phyloP scores from a whole-genome alignment of 30 jellyfish, hydroid and myxozoan species.

The Phacellophora camtschatica region DNA sequence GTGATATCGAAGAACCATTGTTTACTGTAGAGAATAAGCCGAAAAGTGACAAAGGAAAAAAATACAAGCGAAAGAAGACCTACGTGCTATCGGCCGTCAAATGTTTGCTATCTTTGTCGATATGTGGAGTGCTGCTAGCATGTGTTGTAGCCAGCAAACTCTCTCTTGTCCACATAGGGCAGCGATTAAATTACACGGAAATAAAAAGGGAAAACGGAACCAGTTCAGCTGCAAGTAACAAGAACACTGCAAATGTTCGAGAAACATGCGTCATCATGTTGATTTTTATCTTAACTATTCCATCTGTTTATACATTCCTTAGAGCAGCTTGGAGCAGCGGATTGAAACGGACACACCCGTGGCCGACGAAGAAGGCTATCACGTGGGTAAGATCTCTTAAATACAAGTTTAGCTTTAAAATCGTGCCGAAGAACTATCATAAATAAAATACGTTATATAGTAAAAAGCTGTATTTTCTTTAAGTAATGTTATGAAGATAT shows the following conservation, averaged over 20 bases:
- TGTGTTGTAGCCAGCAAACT: slow-evolving; percentile 84
- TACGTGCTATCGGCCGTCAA: slow-evolving; percentile 53
- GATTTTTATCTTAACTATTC: slow-evolving; percentile 59
- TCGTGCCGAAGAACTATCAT: no score
- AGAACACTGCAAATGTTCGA: not conserved
- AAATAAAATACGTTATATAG: no score
- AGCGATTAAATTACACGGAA: slow-evolving; percentile 8
- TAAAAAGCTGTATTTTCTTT: no score
- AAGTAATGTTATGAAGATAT: no score
- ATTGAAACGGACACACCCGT: slow-evolving; percentile 78
- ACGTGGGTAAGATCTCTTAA: slow-evolving; percentile 87
- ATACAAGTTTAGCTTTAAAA: no score
- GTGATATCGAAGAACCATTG: not conserved
- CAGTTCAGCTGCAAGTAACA: not conserved
- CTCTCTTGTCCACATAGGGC: slow-evolving; percentile 77
- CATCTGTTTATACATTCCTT: slow-evolving; percentile 58
- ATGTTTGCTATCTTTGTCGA: slow-evolving; percentile 47
- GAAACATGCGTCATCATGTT: slow-evolving; percentile 78
- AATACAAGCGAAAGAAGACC: slow-evolving; percentile 70
- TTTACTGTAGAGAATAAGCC: slow-evolving; percentile 77
- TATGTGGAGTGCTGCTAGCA: slow-evolving; percentile 53
- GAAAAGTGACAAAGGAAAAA: slow-evolving; percentile 13
- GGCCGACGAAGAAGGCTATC: slow-evolving; percentile 89
- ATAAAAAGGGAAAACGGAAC: not conserved
- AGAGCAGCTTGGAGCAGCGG: slow-evolving; percentile 62